Conservation (phyloP, 2,797 vertebrate genomes). For the Loris lydekkerianus region DNA sequence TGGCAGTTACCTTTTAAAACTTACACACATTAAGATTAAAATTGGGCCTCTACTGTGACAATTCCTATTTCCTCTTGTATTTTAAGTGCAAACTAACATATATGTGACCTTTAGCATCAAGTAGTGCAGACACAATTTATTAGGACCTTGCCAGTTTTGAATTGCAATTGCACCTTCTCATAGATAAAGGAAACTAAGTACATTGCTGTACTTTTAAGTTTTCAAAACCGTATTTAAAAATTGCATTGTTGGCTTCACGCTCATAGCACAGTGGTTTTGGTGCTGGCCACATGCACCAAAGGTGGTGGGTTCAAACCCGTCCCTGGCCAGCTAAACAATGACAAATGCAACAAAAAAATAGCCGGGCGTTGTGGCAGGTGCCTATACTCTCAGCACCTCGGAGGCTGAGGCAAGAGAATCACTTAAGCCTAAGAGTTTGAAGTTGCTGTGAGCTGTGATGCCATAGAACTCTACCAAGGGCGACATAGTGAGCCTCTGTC, state of each 20-base stretch:
- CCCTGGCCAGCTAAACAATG: too few species aligned
- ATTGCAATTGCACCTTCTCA: constrained; percentile 90
- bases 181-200: constrained; percentile 90
- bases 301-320: too few species aligned
- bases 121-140: constrained; percentile 68
- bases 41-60: constrained; percentile 85
- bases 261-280: too few species aligned
- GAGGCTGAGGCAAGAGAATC: too few species aligned
- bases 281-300: too few species aligned
- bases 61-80: constrained; percentile 85
- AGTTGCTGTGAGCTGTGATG: too few species aligned
- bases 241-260: constrained; percentile 87
- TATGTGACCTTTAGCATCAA: neutral
- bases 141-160: constrained; percentile 91
- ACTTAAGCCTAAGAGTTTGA: too few species aligned
- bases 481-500: too few species aligned
- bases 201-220: constrained; percentile 93
- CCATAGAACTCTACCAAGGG: too few species aligned
- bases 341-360: too few species aligned
- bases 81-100: constrained; percentile 84
- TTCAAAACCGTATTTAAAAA: constrained; percentile 93
- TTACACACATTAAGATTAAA: constrained; percentile 84
- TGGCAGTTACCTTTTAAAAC: constrained; percentile 83
- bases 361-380: too few species aligned
- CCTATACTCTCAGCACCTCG: too few species aligned